Conservation (phyloP, 1,140 invertebrate species). For the Andricus grossulariae region DNA sequence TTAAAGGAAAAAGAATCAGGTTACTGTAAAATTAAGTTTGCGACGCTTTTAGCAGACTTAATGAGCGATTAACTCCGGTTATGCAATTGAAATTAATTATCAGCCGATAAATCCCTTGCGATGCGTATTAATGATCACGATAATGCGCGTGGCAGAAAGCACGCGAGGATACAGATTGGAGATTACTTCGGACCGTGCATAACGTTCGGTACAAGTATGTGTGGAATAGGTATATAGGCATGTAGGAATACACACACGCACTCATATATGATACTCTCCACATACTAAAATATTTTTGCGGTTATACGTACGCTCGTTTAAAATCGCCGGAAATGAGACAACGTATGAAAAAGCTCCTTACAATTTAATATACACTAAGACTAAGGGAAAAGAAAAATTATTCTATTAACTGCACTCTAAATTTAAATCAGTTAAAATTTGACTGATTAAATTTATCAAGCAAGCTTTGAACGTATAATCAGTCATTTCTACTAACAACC, state of each 20-base stretch:
- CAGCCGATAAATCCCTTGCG: conserved; percentile 56
- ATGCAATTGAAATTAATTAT: conserved; percentile 65
- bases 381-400: too few relatives aligned
- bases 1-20: conserved; percentile 36
- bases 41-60: conserved; percentile 36
- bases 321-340: not conserved
- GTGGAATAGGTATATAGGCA: conserved; percentile 5
- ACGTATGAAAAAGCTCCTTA: not conserved
- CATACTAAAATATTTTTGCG: not conserved
- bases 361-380: not conserved
- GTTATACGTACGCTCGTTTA: not conserved
- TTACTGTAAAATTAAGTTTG: conserved; percentile 50
- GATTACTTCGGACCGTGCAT: conserved; percentile 50
- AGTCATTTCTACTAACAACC: too few relatives aligned
- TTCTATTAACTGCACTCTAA: too few relatives aligned
- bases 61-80: conserved; percentile 55
- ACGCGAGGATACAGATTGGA: conserved; percentile 55
- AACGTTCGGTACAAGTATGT: conserved; percentile 15
- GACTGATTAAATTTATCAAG: too few relatives aligned
- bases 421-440: too few relatives aligned
- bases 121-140: conserved; percentile 58
- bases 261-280: not conserved
- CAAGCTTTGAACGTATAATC: too few relatives aligned
- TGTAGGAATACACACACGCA: not conserved
- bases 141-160: conserved; percentile 56